Conservation (phyloP, 2,113 vertebrate species). For the Malaclemys terrapin region DNA sequence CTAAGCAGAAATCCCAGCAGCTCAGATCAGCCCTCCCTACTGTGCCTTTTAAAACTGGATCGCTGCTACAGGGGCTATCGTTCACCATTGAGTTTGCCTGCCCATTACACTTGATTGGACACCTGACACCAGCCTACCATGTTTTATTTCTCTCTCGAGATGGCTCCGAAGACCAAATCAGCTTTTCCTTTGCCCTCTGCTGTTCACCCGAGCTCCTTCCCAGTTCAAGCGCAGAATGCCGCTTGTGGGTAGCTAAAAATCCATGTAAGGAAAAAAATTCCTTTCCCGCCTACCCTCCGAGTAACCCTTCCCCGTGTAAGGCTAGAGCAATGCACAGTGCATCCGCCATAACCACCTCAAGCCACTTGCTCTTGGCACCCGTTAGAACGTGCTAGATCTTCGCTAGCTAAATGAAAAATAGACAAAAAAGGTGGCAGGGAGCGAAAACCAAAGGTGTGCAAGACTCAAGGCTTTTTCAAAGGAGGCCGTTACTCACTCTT, state of each 20-base stretch:
- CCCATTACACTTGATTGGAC: background rate
- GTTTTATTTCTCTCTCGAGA: background rate
- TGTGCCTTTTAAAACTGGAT: background rate
- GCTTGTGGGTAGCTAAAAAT: background rate
- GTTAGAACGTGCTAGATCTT: fast-evolving
- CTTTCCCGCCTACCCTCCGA: background rate
- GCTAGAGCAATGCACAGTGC: background rate
- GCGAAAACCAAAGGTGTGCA: background rate
- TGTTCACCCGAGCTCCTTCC: background rate
- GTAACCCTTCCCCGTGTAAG: fast-evolving
- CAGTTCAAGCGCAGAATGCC: background rate
- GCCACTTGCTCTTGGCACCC: background rate
- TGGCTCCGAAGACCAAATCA: background rate
- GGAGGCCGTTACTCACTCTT: fast-evolving
- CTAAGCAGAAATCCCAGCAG: background rate
- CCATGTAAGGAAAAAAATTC: background rate
- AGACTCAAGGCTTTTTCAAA: background rate
- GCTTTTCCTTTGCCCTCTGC: background rate
- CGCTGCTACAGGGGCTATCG: background rate
- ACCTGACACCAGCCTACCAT: background rate
- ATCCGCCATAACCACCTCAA: background rate
- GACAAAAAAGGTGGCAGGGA: background rate
- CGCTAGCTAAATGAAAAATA: fast-evolving
- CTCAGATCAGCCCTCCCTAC: background rate
- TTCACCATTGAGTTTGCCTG: background rate